phyloP scores from a whole-genome alignment of 2,888 invertebrate species.

The Alentia gelatinosa region DNA sequence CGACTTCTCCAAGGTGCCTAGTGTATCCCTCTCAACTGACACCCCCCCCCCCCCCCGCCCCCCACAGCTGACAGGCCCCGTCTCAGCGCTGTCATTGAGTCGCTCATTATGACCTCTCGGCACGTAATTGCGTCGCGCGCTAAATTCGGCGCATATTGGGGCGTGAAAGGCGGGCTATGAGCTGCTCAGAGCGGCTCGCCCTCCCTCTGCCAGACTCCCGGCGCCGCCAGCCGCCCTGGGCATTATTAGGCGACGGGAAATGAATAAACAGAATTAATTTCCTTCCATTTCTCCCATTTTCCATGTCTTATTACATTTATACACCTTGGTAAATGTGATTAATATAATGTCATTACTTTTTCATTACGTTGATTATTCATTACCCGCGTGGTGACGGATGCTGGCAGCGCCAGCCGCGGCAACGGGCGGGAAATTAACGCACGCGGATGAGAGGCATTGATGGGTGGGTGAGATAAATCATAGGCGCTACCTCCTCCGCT shows the following conservation, averaged over 20 bases:
- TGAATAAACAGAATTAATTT: slow-evolving; percentile 59
- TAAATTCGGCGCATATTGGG: not conserved
- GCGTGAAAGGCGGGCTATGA: not conserved
- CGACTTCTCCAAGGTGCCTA: too few relatives aligned
- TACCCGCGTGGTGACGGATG: not conserved
- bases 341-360: slow-evolving; percentile 48
- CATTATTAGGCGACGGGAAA: slow-evolving; percentile 46
- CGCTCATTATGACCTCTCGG: not conserved
- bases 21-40: not conserved
- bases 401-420: not conserved
- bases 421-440: slow-evolving; percentile 29
- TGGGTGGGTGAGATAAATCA: not conserved
- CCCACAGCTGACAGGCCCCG: not conserved
- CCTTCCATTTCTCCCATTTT: slow-evolving; percentile 45
- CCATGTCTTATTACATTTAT: slow-evolving; percentile 57
- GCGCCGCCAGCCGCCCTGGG: not conserved
- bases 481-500: not conserved
- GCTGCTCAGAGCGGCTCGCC: not conserved
- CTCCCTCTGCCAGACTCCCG: not conserved
- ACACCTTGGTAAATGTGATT: slow-evolving; percentile 52
- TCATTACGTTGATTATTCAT: slow-evolving; percentile 54
- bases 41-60: not conserved
- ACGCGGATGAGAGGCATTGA: not conserved
- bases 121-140: slow-evolving; percentile 39
- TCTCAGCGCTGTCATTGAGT: too few relatives aligned